Conservation (phyloP, 64 coral and sea anemone species). For the Pocillopora damicornis region DNA sequence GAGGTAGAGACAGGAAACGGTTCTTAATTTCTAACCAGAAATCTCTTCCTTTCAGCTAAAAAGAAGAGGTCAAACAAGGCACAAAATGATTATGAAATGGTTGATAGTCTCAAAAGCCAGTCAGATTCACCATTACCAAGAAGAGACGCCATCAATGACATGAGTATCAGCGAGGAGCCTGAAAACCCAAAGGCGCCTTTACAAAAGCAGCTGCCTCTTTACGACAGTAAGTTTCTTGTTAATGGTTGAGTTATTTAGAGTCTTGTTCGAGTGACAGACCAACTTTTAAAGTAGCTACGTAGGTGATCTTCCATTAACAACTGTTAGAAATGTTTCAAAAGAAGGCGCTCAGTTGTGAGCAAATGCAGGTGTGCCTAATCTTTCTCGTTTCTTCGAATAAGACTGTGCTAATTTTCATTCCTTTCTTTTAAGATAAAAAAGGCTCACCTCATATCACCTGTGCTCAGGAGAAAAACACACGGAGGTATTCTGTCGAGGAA, state of each 20-base stretch:
- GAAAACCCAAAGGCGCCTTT: no score
- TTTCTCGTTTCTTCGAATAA: no score
- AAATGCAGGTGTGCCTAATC: no score
- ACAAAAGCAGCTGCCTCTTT: no score
- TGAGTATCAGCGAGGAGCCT: no score
- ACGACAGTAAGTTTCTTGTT: no score
- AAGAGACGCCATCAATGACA: not conserved
- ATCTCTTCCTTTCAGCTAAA: not conserved
- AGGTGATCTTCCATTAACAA: no score
- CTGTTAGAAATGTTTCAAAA: no score
- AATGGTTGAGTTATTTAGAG: no score
- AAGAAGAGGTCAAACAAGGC: constrained; percentile 1
- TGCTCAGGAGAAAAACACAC: not conserved
- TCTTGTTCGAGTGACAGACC: no score
- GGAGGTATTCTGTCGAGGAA: not conserved
- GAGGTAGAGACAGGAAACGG: not conserved
- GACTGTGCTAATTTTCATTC: not conserved
- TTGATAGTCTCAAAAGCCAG: not conserved
- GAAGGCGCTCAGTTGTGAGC: no score
- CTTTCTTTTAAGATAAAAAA: not conserved
- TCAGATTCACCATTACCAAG: not conserved
- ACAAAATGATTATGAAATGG: constrained; percentile 27
- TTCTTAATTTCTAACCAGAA: not conserved
- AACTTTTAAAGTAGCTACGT: no score
- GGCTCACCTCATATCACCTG: not conserved